Conservation (phyloP, 35 echinoderm and acorn worm species). For the Strongylocentrotus purpuratus region DNA sequence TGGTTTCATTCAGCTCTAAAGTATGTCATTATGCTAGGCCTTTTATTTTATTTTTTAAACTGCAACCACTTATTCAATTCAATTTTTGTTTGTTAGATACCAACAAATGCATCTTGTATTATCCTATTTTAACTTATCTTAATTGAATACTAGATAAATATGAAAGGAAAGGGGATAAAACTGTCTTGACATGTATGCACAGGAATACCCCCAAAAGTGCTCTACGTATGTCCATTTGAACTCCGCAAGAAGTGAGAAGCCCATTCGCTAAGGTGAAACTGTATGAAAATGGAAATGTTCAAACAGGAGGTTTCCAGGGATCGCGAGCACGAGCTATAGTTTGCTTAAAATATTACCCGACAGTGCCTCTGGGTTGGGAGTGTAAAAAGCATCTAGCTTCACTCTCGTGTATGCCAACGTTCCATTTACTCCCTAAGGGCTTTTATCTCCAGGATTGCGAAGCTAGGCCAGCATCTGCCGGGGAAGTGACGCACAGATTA, state of each 20-base stretch:
- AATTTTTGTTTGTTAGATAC: no score
- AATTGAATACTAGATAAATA: no score
- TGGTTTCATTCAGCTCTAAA: no score
- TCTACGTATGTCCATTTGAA: background rate
- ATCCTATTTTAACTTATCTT: no score
- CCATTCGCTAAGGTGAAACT: background rate
- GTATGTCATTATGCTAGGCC: no score
- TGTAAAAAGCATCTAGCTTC: background rate
- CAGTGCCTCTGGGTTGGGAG: background rate
- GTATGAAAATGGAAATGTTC: background rate
- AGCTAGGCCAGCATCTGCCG: background rate
- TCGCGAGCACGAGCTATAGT: background rate
- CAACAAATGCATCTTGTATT: no score
- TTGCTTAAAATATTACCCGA: constrained; percentile 4
- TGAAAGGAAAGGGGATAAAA: background rate
- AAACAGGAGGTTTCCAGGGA: background rate
- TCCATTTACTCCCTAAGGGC: constrained; percentile 7
- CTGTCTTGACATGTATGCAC: background rate
- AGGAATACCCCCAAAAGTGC: background rate
- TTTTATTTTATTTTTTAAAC: no score
- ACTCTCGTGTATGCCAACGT: background rate
- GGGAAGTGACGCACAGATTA: constrained; percentile 1
- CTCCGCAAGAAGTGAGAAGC: background rate
- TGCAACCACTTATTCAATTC: no score
- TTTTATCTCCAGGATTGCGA: background rate